Conservation (phyloP, 2,888 invertebrate species). For the Sphaerophoria taeniata region DNA sequence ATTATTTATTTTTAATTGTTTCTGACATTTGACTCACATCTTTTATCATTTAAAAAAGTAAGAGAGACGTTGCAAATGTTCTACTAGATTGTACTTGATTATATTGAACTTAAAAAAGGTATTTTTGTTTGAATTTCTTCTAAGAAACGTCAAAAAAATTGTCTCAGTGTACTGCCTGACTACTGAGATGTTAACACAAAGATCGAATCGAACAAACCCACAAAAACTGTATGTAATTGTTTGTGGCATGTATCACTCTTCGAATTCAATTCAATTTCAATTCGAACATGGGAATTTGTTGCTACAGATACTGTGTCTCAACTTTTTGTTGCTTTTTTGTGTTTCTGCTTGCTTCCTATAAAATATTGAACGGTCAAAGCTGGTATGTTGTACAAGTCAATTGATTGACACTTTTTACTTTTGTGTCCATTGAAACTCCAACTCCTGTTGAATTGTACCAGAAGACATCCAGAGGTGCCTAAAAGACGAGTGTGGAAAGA, state of each 20-base stretch:
- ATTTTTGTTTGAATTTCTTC: too few species aligned
- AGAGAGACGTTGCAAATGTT: too few species aligned
- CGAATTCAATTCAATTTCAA: constrained; percentile 72
- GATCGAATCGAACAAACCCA: constrained; percentile 12
- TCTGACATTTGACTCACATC: too few species aligned
- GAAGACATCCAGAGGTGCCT: background rate
- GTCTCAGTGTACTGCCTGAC: constrained; percentile 1
- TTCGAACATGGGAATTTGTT: constrained; percentile 33
- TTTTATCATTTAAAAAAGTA: too few species aligned
- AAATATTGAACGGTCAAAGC: background rate
- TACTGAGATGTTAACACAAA: constrained; percentile 9
- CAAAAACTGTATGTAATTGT: constrained; percentile 62
- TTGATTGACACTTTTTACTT: constrained; percentile 73
- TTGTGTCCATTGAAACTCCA: constrained; percentile 54
- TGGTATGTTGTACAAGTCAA: constrained; percentile 62
- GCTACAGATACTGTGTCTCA: constrained; percentile 24
- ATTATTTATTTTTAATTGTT: too few species aligned
- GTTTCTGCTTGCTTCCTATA: background rate
- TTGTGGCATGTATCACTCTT: constrained; percentile 71
- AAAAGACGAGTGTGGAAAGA: constrained; percentile 18
- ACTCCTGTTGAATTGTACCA: background rate
- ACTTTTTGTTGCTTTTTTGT: background rate
- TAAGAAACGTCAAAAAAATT: too few species aligned
- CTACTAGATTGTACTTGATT: too few species aligned
- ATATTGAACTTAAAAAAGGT: too few species aligned